These are phyloP conservation scores for Vireo altiloquus DNA, from an alignment of 2,113 vertebrate genomes.

Conservation along the genomic window DNA sequence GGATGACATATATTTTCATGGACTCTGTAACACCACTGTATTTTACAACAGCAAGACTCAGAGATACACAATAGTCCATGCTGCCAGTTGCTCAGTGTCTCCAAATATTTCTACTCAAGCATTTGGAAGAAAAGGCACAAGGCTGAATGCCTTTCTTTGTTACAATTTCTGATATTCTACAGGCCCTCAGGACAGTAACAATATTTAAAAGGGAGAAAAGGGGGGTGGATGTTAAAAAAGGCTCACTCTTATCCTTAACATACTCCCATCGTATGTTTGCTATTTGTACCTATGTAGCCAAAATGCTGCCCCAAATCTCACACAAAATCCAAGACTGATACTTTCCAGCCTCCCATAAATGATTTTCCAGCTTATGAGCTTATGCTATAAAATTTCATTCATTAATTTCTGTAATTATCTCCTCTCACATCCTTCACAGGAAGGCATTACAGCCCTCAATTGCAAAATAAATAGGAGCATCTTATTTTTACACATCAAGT, in stretches of 20 bases:
- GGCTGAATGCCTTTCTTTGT: not conserved
- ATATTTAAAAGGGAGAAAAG: not conserved
- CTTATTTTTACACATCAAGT: not conserved
- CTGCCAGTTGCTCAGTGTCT: not conserved
- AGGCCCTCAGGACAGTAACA: not conserved
- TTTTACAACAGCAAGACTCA: slow-evolving; percentile 29
- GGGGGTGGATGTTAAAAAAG: not conserved
- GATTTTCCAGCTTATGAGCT: not conserved
- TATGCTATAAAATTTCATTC: not conserved
- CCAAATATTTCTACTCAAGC: not conserved
- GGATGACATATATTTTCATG: slow-evolving; percentile 27
- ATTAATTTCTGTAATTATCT: not conserved
- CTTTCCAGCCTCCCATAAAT: not conserved
- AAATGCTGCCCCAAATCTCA: not conserved
- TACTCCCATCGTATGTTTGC: not conserved
- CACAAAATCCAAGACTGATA: not conserved
- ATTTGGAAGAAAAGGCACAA: not conserved
- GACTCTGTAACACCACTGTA: not conserved
- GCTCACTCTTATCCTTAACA: not conserved
- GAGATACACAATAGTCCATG: not conserved
- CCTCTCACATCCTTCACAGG: not conserved
- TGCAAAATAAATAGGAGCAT: not conserved
- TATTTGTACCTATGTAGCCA: not conserved
- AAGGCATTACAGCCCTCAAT: not conserved
- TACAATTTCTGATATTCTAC: not conserved